Evolutionary conservation across 2,797 vertebrate genomes (phyloP).

Genomic region (Tolypeutes matacus): DNA sequence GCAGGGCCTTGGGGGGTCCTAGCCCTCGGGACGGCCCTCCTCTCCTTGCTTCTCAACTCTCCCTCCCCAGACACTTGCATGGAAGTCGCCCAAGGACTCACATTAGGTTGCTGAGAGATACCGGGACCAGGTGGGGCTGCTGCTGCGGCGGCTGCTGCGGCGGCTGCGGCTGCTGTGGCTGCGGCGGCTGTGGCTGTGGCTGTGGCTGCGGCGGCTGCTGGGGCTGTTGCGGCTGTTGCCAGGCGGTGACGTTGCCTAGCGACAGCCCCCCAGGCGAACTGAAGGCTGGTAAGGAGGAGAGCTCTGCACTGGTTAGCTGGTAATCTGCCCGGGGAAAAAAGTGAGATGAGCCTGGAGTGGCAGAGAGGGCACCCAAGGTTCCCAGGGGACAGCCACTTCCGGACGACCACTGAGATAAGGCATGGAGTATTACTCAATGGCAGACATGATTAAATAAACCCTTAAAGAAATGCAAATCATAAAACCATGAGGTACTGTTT

Average conservation of each 20-base stretch:
- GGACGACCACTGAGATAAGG: not conserved
- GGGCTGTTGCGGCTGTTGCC: conserved; percentile 95
- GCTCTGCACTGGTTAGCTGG: conserved; percentile 97
- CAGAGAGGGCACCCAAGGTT: not conserved
- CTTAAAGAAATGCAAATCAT: not conserved
- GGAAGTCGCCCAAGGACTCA: conserved; percentile 87
- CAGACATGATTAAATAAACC: not conserved
- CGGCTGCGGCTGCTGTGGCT: conserved; percentile 90
- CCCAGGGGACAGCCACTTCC: not conserved
- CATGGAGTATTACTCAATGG: not conserved
- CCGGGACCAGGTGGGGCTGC: conserved; percentile 92
- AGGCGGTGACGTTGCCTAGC: conserved; percentile 95
- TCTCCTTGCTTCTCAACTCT: not conserved
- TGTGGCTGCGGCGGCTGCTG: conserved; percentile 88
- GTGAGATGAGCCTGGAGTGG: not conserved
- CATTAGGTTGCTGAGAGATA: conserved; percentile 96
- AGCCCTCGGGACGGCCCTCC: not conserved
- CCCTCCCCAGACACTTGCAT: not conserved
- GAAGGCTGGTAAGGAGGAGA: conserved; percentile 96
- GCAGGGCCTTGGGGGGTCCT: not conserved
- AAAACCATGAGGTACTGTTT: not conserved
- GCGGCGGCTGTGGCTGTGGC: conserved; percentile 85
- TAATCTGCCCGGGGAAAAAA: conserved; percentile 90
- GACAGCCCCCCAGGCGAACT: conserved; percentile 94
- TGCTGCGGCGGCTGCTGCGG: conserved; percentile 88